phyloP scores from a whole-genome alignment of 2,113 vertebrate genomes.

The Pardalotus punctatus region DNA sequence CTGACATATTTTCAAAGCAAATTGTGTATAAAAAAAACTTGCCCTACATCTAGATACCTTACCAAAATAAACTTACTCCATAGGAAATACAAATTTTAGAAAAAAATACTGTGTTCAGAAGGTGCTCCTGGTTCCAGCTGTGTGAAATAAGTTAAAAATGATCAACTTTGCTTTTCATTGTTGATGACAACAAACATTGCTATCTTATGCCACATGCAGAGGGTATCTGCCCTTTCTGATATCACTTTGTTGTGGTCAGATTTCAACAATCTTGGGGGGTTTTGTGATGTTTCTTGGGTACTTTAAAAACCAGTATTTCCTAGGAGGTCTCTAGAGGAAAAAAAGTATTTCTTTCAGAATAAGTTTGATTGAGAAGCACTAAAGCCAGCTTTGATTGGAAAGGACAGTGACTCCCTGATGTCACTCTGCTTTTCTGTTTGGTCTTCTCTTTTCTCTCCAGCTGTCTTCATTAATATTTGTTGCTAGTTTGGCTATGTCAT shows the following conservation, averaged over 20 bases:
- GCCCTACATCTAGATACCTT: not conserved
- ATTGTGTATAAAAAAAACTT: not conserved
- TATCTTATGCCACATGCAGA: not conserved
- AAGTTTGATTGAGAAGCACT: not conserved
- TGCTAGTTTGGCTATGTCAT: not conserved
- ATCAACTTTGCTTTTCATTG: not conserved
- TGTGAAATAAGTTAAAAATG: not conserved
- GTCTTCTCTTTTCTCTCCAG: not conserved
- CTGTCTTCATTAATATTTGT: not conserved
- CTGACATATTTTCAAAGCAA: not conserved
- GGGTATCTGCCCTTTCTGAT: not conserved
- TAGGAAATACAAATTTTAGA: not conserved
- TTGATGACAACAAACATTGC: not conserved
- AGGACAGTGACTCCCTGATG: not conserved
- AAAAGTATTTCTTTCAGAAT: not conserved
- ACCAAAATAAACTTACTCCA: not conserved
- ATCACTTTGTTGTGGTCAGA: not conserved
- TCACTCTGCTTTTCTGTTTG: not conserved
- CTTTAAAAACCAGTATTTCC: not conserved
- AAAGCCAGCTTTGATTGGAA: not conserved
- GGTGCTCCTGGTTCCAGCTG: not conserved
- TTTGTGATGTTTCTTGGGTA: not conserved
- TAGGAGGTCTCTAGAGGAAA: not conserved
- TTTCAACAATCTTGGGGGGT: not conserved
- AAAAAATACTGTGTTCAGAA: not conserved